These are phyloP conservation scores for Chiloscyllium punctatum DNA, from an alignment of 2,797 vertebrate species.

Conservation along the genomic window DNA sequence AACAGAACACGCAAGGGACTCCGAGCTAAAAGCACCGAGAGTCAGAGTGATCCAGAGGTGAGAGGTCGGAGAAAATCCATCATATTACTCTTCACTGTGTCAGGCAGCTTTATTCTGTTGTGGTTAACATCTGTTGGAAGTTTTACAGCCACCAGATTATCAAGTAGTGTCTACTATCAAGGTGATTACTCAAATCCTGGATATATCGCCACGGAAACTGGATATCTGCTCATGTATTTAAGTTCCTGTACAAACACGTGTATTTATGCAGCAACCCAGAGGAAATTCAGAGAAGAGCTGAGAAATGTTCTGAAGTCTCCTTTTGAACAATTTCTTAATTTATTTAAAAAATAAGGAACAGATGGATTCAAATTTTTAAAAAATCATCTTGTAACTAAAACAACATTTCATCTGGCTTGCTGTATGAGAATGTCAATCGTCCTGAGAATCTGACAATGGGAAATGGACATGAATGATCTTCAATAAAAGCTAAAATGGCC, in stretches of 20 bases:
- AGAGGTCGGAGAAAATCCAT: no score
- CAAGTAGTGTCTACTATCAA: not conserved
- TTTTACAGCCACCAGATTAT: not conserved
- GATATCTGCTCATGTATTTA: not conserved
- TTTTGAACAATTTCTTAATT: not conserved
- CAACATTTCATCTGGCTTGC: not conserved
- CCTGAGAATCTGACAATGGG: not conserved
- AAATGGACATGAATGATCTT: not conserved
- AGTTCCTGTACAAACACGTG: not conserved
- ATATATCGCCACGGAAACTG: not conserved
- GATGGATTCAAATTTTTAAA: no score
- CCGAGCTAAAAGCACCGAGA: no score
- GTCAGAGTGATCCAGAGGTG: no score
- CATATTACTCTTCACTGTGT: no score
- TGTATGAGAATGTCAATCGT: not conserved
- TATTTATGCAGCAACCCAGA: not conserved
- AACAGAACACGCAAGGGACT: no score
- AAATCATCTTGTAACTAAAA: not conserved
- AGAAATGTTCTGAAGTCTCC: not conserved
- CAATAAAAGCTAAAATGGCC: not conserved
- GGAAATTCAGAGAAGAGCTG: not conserved
- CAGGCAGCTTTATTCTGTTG: no score
- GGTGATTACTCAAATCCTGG: not conserved
- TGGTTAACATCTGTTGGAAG: no score
- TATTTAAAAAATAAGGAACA: not conserved